These are phyloP conservation scores for Pediacus dermestoides DNA, from an alignment of 2,888 invertebrate species.

Conservation along the genomic window DNA sequence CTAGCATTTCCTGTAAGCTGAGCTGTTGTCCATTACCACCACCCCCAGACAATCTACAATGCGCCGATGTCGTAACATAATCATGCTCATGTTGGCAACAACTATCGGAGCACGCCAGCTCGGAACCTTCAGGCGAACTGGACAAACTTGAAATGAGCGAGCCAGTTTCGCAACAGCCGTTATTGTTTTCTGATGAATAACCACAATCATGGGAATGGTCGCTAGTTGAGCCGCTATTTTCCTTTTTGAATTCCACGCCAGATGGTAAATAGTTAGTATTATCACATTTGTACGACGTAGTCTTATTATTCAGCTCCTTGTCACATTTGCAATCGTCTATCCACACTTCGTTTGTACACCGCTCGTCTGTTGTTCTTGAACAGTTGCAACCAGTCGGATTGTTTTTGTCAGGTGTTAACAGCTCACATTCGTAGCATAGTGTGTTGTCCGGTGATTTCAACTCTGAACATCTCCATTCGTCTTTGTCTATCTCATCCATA, in stretches of 20 bases:
- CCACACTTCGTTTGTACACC: constrained; percentile 40
- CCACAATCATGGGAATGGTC: constrained; percentile 81
- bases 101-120: constrained; percentile 84
- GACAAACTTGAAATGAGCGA: constrained; percentile 72
- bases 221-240: constrained; percentile 57
- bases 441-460: constrained; percentile 16
- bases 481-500: constrained; percentile 32
- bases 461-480: constrained; percentile 31
- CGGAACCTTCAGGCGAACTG: constrained; percentile 86
- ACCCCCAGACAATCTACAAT: constrained; percentile 41
- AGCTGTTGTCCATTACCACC: constrained; percentile 58
- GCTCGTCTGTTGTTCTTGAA: no score
- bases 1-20: constrained; percentile 74
- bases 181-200: constrained; percentile 81
- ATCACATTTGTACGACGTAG: constrained; percentile 47
- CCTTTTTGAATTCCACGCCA: constrained; percentile 47
- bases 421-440: constrained; percentile 27
- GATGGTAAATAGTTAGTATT: no score
- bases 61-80: constrained; percentile 35
- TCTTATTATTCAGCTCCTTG: constrained; percentile 32
- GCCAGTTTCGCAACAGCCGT: constrained; percentile 65
- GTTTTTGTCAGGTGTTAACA: constrained; percentile 18
- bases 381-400: no score
- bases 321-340: constrained; percentile 44
- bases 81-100: constrained; percentile 73